Evolutionary conservation across 2,797 vertebrate genomes (phyloP).

Genomic region (Hirundo rustica): DNA sequence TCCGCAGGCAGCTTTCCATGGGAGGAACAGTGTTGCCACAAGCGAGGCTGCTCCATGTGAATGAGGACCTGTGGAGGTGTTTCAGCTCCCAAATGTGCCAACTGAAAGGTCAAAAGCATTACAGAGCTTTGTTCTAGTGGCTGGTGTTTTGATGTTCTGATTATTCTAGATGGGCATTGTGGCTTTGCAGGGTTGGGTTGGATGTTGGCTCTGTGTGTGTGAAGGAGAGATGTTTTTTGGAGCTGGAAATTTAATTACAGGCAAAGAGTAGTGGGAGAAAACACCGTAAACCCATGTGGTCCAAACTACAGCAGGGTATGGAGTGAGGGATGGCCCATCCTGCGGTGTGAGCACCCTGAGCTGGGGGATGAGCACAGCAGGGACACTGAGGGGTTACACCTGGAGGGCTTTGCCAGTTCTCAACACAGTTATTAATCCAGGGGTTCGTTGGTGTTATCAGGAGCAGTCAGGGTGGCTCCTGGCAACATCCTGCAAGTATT

Average conservation of each 20-base stretch:
- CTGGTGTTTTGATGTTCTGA: neutral
- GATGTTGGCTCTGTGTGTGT: neutral
- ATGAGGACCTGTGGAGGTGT: neutral
- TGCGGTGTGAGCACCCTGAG: fast-evolving
- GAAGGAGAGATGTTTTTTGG: neutral
- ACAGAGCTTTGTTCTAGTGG: neutral
- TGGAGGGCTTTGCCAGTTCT: neutral
- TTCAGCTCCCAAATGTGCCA: neutral
- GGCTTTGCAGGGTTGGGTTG: neutral
- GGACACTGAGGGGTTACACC: neutral
- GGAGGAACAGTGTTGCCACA: neutral
- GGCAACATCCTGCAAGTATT: neutral
- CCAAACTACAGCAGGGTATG: neutral
- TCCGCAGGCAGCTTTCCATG: neutral
- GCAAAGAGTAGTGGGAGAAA: neutral
- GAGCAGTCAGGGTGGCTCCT: neutral
- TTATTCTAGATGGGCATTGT: neutral
- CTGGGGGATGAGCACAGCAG: fast-evolving
- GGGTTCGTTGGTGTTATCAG: neutral
- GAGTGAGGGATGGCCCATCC: neutral
- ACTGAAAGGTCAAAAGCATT: neutral
- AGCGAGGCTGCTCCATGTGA: neutral
- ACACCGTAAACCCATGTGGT: neutral
- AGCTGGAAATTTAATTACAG: neutral
- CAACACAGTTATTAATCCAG: neutral